These are phyloP conservation scores for Passerculus sandwichensis DNA, from an alignment of 2,797 vertebrate genomes.

Conservation along the genomic window DNA sequence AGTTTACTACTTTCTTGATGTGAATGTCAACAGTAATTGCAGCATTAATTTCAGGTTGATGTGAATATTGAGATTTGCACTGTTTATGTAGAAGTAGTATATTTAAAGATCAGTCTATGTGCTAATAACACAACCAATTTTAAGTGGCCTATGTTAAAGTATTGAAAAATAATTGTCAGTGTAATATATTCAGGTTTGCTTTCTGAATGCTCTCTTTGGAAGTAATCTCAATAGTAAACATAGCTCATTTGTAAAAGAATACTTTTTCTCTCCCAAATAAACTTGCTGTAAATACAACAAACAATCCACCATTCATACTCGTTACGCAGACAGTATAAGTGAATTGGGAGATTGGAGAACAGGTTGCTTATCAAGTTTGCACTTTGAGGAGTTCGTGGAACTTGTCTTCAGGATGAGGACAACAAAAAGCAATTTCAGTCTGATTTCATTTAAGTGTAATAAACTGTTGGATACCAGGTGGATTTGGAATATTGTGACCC, in stretches of 20 bases:
- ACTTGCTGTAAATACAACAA: conserved; percentile 25
- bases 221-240: conserved; percentile 59
- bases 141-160: conserved; percentile 73
- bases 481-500: not conserved
- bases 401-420: not conserved
- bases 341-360: not conserved
- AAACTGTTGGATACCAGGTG: not conserved
- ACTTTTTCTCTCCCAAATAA: conserved; percentile 30
- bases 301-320: not conserved
- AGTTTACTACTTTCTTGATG: conserved; percentile 75
- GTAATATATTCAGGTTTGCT: conserved; percentile 72
- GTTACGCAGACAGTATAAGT: not conserved
- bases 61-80: conserved; percentile 76
- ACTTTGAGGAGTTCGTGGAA: not conserved
- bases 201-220: conserved; percentile 60
- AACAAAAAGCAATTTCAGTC: not conserved
- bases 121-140: conserved; percentile 71
- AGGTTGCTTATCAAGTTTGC: not conserved
- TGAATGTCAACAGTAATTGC: conserved; percentile 71
- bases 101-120: conserved; percentile 77
- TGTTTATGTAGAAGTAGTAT: conserved; percentile 74
- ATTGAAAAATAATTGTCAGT: conserved; percentile 70
- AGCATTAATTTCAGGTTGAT: conserved; percentile 77
- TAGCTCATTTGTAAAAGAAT: conserved; percentile 61
- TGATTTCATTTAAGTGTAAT: not conserved